These are phyloP conservation scores for Axea sp. DNA, from an alignment of 2,888 invertebrate species.

Conservation along the genomic window DNA sequence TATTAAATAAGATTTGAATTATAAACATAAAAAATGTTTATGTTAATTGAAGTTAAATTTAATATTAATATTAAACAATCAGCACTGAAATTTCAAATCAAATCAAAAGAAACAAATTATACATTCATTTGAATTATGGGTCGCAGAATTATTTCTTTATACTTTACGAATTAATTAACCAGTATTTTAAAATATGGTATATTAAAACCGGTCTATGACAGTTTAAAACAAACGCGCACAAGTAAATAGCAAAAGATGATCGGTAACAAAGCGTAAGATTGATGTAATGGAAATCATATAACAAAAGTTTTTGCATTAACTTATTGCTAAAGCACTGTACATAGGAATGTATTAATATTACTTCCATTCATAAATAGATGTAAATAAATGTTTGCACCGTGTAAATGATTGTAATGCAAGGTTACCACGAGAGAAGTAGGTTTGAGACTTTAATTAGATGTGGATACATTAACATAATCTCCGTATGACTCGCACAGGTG, in stretches of 20 bases:
- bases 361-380: constrained; percentile 39
- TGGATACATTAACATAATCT: constrained; percentile 12
- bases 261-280: constrained; percentile 21
- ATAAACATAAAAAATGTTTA: no score
- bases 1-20: no score
- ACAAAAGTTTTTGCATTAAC: constrained; percentile 29
- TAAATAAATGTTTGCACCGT: constrained; percentile 35
- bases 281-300: not conserved
- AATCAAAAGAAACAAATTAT: constrained; percentile 2
- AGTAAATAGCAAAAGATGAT: constrained; percentile 28
- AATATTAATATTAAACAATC: no score
- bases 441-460: constrained; percentile 27
- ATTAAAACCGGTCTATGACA: constrained; percentile 45
- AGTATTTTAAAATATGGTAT: constrained; percentile 24
- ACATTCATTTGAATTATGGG: constrained; percentile 1
- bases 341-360: constrained; percentile 1
- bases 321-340: constrained; percentile 6
- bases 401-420: constrained; percentile 31
- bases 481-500: constrained; percentile 16
- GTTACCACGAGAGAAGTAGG: constrained; percentile 28
- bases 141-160: constrained; percentile 9
- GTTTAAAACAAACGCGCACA: constrained; percentile 14
- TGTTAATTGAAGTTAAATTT: no score
- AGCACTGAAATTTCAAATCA: no score
- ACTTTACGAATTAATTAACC: constrained; percentile 20